Evolutionary conservation across 2,888 invertebrate genomes (phyloP), one percentile per base, ranked within the genome.

Genomic region (Drosophila ezoana): DNA sequence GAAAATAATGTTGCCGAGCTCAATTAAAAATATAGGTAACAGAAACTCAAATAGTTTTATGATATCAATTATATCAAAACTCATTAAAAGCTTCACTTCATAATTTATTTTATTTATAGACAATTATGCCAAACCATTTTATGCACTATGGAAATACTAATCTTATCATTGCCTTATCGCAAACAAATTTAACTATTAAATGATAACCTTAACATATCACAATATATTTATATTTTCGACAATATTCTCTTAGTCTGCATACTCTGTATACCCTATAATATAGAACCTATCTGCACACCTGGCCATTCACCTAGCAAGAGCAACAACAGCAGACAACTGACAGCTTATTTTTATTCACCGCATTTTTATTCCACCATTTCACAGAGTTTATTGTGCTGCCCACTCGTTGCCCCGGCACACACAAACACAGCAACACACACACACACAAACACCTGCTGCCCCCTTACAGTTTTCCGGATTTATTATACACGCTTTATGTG

Each of bases 401-500:
- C 48, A 8, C 40, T n/a, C 32, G 14, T 23, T 52, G 52, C 32
- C 52, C 38, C 16, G 16, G 45, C 47, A 32, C 40, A 40, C 47
- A 18, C 13, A 28, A 48, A 10, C n/a, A 6, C 16, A 3, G 14
- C 23, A 38, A 11, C 14, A 4, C 37, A 20, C 23, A 23, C 35
- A 10, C 28, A 16, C 13, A 6, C 18, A 28, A 23, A 9, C 10
- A 3, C 35, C 33, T 23, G 37, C n/a, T 23, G 37, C n/a, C 41
- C 51, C 62, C 43, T 53, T n/a, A 35, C 47, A 58, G 18, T 43
- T 35, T 16, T 58, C 51, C 57, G 63, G 64, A 75, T 61, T 72
- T 86, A 81, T 82, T 78, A 81, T 83, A 73, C 61, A 73, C 72
- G 72, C 76, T 81, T 79, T 87, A 83, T 87, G 76, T 79, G 72